Base-by-base conservation (phyloP, 2,888 invertebrate genomes). In the Drosophila koepferae region DNA sequence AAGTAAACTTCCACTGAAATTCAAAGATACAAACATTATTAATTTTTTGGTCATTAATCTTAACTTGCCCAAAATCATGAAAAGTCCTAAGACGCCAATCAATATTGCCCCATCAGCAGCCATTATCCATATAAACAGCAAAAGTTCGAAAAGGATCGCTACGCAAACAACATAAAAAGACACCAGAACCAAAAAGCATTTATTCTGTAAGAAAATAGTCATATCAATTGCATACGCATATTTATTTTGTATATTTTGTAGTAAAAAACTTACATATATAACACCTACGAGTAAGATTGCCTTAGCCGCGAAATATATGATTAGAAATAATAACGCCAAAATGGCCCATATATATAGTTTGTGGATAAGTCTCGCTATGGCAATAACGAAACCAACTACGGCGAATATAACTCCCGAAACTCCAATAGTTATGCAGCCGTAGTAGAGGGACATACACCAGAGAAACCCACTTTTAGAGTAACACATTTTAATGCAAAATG, bases 241-340 rank as follows among this genome's bases (percentile, higher is more conserved):
- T 9, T 10, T 2, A 20, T 20, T 20, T 20, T 20, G 20, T 2
- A 20, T 2, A 20, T 10, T 49, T 6, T 10, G 16, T 2, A 40
- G 3, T n/a, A 3, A 53, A n/a, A 31, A n/a, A 81, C 88, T 83
- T 62, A 84, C 89, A 54, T 6, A 43, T 31, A 48, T 18, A 3
- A 53, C 12, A 8, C 76, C 73, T 2, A 63, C 0, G 12, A 81
- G 48, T 18, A 81, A 8, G 1, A 69, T 4, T 0, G 58, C 0
- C 59, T 80, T 82, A 0, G 40, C 28, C 8, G 43, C 0, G 0
- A 53, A 54, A 49, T 62, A 80, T 16, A 77, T 3, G 3, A 34
- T 5, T 0, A 64, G 4, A 44, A 64, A 53, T 28, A 76, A 2
- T 20, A 63, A 0, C 3, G 55, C 58, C 7, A 67, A 1, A 18